phyloP scores from a whole-genome alignment of 2,888 invertebrate species.

The Drosophila incognita region DNA sequence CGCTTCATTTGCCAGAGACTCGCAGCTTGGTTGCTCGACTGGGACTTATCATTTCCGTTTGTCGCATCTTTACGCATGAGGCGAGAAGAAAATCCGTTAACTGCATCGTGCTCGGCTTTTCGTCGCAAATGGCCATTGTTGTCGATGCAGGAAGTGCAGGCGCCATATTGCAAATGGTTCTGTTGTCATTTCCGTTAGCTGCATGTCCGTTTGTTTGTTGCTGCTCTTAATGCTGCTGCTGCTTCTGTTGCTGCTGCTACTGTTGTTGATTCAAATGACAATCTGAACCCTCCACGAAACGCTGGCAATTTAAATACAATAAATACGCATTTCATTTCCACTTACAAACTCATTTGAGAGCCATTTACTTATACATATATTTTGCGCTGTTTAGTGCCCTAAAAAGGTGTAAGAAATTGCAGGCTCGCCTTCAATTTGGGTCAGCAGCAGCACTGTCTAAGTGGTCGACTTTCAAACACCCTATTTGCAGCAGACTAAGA shows the following conservation, averaged over 20 bases:
- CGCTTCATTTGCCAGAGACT: slow-evolving; percentile 61
- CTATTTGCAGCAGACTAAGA: background rate
- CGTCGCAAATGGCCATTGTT: slow-evolving; percentile 64
- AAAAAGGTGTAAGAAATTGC: slow-evolving; percentile 71
- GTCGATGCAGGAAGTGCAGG: slow-evolving; percentile 58
- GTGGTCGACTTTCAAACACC: slow-evolving; percentile 35
- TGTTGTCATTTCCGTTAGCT: slow-evolving; percentile 66
- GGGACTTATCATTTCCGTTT: slow-evolving; percentile 66
- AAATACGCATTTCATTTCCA: slow-evolving; percentile 78
- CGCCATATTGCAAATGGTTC: slow-evolving; percentile 66
- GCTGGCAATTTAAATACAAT: slow-evolving; percentile 75
- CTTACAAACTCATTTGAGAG: slow-evolving; percentile 76
- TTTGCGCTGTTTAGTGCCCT: slow-evolving; percentile 49
- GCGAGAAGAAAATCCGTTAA: slow-evolving; percentile 48
- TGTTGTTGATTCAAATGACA: slow-evolving; percentile 23
- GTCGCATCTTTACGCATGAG: slow-evolving; percentile 51
- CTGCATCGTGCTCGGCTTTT: slow-evolving; percentile 54
- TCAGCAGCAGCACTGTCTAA: slow-evolving; percentile 30
- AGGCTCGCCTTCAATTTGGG: slow-evolving; percentile 51
- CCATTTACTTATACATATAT: slow-evolving; percentile 73
- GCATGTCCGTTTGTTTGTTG: slow-evolving; percentile 51
- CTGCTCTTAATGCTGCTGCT: slow-evolving; percentile 8
- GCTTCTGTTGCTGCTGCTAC: background rate
- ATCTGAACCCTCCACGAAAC: slow-evolving; percentile 33
- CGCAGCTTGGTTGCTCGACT: slow-evolving; percentile 13